These are phyloP conservation scores for Augochlora pura DNA, from an alignment of 1,140 invertebrate species.

Conservation along the genomic window DNA sequence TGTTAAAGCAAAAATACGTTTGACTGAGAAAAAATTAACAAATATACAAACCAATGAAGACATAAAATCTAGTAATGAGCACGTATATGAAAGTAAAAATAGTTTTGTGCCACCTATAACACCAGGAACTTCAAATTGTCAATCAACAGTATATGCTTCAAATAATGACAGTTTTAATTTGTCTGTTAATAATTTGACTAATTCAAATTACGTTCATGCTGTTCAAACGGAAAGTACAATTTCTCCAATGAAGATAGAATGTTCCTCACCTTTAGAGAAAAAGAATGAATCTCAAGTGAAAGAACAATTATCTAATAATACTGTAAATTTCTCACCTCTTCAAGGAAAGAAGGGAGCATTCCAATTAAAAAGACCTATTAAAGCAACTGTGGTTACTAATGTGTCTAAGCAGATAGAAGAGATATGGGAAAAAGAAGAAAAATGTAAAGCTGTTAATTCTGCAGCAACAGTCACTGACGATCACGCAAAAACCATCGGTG, in stretches of 20 bases:
- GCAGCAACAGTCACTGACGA: not conserved
- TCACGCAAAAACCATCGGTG: not conserved
- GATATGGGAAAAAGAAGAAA: conserved; percentile 65
- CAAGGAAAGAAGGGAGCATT: conserved; percentile 59
- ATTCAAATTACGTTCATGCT: not conserved
- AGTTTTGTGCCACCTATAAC: not conserved
- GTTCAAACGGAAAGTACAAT: not conserved
- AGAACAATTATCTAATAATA: conserved; percentile 1
- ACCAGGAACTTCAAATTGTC: not conserved
- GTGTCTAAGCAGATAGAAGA: conserved; percentile 65
- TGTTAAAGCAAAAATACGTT: conserved; percentile 69
- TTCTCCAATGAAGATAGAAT: conserved; percentile 1
- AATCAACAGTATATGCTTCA: conserved; percentile 16
- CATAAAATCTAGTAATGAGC: not conserved
- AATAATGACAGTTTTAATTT: conserved; percentile 9
- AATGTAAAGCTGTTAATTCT: conserved; percentile 16
- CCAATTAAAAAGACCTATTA: conserved; percentile 70
- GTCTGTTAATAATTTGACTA: not conserved
- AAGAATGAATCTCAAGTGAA: conserved; percentile 7
- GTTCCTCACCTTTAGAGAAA: not conserved
- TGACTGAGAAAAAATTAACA: conserved; percentile 62
- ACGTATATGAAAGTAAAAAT: conserved; percentile 5
- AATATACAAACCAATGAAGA: conserved; percentile 32
- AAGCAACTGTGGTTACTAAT: conserved; percentile 59
- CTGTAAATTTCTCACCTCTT: not conserved